Evolutionary conservation across 2,113 vertebrate genomes (phyloP).

Genomic region (Anoplopoma fimbria): DNA sequence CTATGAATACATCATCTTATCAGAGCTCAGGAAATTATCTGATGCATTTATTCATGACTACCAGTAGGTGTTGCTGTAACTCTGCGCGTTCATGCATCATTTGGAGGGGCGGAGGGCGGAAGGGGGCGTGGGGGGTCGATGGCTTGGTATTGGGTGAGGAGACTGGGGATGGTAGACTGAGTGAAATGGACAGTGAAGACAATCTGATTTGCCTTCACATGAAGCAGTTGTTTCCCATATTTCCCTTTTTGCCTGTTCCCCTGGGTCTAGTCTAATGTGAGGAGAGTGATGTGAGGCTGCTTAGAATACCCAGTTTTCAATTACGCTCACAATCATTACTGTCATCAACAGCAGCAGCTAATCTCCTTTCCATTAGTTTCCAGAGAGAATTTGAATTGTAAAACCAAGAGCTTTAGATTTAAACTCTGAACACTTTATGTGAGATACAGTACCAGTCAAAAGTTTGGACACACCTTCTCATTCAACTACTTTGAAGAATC

Average conservation of each 20-base stretch:
- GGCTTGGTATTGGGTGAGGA: constrained; percentile 2
- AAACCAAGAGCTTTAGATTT: constrained; percentile 34
- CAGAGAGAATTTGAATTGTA: constrained; percentile 56
- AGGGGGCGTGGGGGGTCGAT: background rate
- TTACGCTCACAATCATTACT: constrained; percentile 62
- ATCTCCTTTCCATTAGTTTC: constrained; percentile 54
- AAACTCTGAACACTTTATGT: background rate
- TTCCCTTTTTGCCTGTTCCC: constrained; percentile 64
- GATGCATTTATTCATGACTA: constrained; percentile 52
- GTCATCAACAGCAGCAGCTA: constrained; percentile 59
- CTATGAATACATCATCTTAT: constrained; percentile 50
- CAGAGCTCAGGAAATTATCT: constrained; percentile 28
- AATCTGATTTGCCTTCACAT: constrained; percentile 61
- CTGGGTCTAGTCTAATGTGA: constrained; percentile 37
- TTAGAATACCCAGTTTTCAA: constrained; percentile 63
- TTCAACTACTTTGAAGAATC: too few species aligned
- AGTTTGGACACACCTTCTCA: too few species aligned
- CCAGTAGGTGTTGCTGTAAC: constrained; percentile 78
- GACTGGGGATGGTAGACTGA: constrained; percentile 29
- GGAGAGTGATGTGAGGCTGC: constrained; percentile 56
- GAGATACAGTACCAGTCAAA: too few species aligned
- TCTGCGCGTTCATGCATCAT: constrained; percentile 55
- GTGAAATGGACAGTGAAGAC: constrained; percentile 65
- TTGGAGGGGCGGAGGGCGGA: background rate
- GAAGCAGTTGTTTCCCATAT: constrained; percentile 65